Evolutionary conservation across 2,888 invertebrate genomes (phyloP).

Genomic region (Volucella inflata): DNA sequence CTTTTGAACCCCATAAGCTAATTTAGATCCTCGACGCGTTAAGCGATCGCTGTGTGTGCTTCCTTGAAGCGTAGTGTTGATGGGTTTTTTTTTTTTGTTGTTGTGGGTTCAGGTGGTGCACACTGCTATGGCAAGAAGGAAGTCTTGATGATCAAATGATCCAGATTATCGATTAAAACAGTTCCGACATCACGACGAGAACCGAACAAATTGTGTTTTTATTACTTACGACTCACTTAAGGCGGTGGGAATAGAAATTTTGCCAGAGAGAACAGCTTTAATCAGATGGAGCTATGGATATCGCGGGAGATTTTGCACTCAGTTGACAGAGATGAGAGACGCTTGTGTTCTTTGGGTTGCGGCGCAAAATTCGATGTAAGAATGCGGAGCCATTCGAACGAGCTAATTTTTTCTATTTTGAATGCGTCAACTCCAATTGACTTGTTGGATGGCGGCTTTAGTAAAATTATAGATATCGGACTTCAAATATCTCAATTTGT

Average conservation of each 20-base stretch:
- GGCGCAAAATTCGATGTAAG: no score
- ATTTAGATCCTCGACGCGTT: slow-evolving; percentile 75
- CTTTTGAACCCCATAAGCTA: slow-evolving; percentile 73
- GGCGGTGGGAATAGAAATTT: slow-evolving; percentile 45
- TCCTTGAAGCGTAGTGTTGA: slow-evolving; percentile 63
- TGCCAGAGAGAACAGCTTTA: background rate
- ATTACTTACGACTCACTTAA: slow-evolving; percentile 75
- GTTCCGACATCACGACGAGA: slow-evolving; percentile 72
- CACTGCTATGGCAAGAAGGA: slow-evolving; percentile 24
- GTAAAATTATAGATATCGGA: no score
- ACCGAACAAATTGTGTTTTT: slow-evolving; percentile 74
- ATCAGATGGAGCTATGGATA: background rate
- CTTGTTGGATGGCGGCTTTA: no score
- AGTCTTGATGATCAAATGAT: slow-evolving; percentile 72
- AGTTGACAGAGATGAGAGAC: no score
- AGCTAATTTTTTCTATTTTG: no score
- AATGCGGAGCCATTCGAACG: no score
- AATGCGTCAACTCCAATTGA: no score
- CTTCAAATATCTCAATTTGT: no score
- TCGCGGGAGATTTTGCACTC: background rate
- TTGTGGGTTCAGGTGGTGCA: background rate
- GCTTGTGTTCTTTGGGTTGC: no score
- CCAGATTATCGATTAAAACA: slow-evolving; percentile 75
- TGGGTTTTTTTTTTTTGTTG: slow-evolving; percentile 21
- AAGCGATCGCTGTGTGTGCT: slow-evolving; percentile 57